Evolutionary conservation across 2,113 vertebrate genomes (phyloP).

Genomic region (Puntigrus tetrazona): DNA sequence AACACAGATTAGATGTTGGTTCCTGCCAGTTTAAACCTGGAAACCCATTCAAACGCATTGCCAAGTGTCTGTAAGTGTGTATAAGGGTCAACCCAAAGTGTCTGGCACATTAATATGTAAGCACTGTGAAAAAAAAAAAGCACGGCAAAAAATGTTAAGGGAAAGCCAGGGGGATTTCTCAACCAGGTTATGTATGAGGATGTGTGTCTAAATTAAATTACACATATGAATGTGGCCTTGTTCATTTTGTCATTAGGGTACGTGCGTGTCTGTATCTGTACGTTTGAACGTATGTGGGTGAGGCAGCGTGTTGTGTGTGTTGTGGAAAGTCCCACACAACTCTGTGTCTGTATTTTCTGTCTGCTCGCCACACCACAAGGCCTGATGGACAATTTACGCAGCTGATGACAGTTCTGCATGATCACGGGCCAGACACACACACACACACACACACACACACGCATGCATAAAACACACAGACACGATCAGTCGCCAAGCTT

Average conservation of each 20-base stretch:
- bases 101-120: constrained; percentile 45
- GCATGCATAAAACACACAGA: constrained; percentile 31
- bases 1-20: constrained; percentile 36
- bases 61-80: constrained; percentile 25
- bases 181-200: neutral
- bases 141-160: constrained; percentile 53
- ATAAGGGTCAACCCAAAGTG: constrained; percentile 28
- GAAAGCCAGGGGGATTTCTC: constrained; percentile 8
- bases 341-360: constrained; percentile 72
- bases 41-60: neutral
- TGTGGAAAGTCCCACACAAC: constrained; percentile 76
- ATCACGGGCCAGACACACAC: constrained; percentile 77
- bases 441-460: constrained; percentile 19
- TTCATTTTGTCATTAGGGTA: constrained; percentile 56
- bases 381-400: constrained; percentile 80
- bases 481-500: constrained; percentile 33
- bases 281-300: neutral
- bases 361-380: constrained; percentile 77
- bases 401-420: constrained; percentile 83
- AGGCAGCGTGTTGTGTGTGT: constrained; percentile 56
- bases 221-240: constrained; percentile 14
- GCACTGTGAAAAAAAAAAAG: constrained; percentile 12
- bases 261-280: constrained; percentile 52
- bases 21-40: constrained; percentile 13
- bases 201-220: neutral